These are phyloP conservation scores for Plumapathes pennacea DNA, from an alignment of 92 coral and sea anemone species.

Conservation along the genomic window DNA sequence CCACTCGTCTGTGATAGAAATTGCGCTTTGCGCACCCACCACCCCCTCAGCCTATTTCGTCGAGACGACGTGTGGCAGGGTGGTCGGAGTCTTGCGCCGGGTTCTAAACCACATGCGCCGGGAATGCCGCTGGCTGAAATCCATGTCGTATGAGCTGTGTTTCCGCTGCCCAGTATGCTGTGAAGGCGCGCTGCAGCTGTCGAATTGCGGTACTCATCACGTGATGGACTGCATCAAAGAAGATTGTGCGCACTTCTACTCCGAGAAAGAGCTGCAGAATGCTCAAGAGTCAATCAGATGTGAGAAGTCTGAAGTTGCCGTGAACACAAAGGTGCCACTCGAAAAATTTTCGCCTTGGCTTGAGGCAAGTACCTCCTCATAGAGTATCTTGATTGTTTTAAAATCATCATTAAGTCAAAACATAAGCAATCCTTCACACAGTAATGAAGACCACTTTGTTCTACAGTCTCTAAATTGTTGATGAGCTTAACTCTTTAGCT, in stretches of 20 bases:
- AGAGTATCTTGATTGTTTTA: no score
- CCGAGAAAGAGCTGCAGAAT: constrained; percentile 16
- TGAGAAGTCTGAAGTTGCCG: constrained; percentile 8
- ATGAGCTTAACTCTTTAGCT: no score
- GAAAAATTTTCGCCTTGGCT: constrained; percentile 27
- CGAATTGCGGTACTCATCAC: no score
- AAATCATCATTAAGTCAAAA: no score
- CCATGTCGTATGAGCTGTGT: constrained; percentile 9
- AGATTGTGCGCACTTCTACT: constrained; percentile 34
- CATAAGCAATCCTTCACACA: no score
- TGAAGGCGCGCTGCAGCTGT: constrained; percentile 1
- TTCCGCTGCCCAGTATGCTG: constrained; percentile 50
- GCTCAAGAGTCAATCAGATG: neutral
- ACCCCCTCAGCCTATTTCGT: no score
- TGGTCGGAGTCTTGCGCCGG: constrained; percentile 15
- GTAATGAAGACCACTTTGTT: no score
- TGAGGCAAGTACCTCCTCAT: no score
- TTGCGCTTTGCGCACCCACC: constrained; percentile 22
- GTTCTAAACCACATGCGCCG: constrained; percentile 35
- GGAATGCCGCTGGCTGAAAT: constrained; percentile 43
- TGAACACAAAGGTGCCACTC: constrained; percentile 3
- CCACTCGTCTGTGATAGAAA: constrained; percentile 13
- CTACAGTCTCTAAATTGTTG: no score
- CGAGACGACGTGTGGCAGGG: constrained; percentile 6
- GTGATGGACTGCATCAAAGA: constrained; percentile 16